Percentiles rank a stretch among this genome's conserved stretches.
Evolutionary conservation across 2,797 vertebrate genomes (phyloP).

Genomic region (Clarias platycephalus): DNA sequence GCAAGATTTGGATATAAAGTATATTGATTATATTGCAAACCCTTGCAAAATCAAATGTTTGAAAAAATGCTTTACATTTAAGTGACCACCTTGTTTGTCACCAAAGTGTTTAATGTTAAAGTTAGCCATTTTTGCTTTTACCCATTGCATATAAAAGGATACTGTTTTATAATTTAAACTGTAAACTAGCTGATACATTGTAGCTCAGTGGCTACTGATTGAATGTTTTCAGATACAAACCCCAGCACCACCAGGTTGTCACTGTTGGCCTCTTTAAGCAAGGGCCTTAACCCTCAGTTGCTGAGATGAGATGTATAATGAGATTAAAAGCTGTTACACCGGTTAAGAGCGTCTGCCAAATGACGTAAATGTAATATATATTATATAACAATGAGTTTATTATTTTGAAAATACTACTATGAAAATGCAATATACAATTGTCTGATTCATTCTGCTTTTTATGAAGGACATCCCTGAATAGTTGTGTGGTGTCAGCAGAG

Average conservation of each 20-base stretch:
- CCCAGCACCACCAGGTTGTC: too few relatives aligned
- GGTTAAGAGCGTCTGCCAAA: too few relatives aligned
- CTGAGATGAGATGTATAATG: too few relatives aligned
- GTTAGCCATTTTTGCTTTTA: not conserved
- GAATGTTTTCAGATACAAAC: too few relatives aligned
- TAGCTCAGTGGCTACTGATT: too few relatives aligned
- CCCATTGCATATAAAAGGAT: not conserved
- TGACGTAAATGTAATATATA: too few relatives aligned
- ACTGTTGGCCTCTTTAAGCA: too few relatives aligned
- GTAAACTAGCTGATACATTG: not conserved
- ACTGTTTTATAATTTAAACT: not conserved
- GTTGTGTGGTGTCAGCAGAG: slow-evolving; percentile 8
- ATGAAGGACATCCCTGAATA: not conserved
- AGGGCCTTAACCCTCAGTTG: too few relatives aligned
- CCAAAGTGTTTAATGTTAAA: not conserved
- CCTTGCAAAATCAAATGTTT: not conserved
- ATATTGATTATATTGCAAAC: not conserved
- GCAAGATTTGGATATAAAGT: too few relatives aligned
- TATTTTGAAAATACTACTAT: not conserved
- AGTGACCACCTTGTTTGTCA: not conserved
- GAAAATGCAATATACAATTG: not conserved
- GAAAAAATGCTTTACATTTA: not conserved
- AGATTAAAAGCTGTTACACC: too few relatives aligned
- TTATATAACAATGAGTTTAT: not conserved
- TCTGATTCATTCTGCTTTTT: not conserved